phyloP scores from a whole-genome alignment of 2,113 vertebrate species.

The Nesoenas mayeri region DNA sequence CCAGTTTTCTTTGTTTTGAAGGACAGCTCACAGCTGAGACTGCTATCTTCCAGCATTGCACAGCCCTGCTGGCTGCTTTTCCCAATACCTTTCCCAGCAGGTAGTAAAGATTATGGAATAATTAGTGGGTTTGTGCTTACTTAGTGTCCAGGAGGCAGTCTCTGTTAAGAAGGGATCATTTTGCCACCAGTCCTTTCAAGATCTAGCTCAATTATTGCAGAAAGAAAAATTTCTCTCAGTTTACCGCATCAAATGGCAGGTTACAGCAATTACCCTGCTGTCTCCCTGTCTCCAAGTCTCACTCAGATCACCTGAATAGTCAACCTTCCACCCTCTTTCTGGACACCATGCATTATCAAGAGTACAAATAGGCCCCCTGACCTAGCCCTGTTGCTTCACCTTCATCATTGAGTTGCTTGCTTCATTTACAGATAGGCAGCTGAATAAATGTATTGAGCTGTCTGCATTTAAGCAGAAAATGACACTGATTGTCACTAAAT shows the following conservation, averaged over 20 bases:
- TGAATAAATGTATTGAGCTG: slow-evolving; percentile 33
- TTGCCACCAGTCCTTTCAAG: neutral
- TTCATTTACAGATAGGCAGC: slow-evolving; percentile 27
- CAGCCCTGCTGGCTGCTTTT: neutral
- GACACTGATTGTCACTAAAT: slow-evolving; percentile 77
- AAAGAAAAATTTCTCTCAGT: neutral
- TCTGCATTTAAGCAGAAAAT: slow-evolving; percentile 68
- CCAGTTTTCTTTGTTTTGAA: neutral
- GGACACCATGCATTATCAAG: neutral
- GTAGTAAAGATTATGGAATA: neutral
- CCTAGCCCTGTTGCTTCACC: neutral
- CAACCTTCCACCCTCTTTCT: neutral
- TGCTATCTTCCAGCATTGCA: neutral
- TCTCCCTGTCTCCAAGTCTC: neutral
- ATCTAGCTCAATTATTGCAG: neutral
- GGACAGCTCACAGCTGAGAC: neutral
- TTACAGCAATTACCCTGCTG: neutral
- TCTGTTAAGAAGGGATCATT: neutral
- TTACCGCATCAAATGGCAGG: neutral
- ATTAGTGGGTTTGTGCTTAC: neutral
- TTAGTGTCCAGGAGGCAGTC: neutral
- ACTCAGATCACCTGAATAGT: neutral
- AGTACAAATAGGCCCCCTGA: neutral
- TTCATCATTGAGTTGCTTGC: neutral
- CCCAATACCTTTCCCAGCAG: neutral